Percentiles rank a stretch among this genome's conserved stretches.
These are phyloP conservation scores for Platanista minor DNA, from an alignment of 2,113 vertebrate genomes.

Conservation along the genomic window DNA sequence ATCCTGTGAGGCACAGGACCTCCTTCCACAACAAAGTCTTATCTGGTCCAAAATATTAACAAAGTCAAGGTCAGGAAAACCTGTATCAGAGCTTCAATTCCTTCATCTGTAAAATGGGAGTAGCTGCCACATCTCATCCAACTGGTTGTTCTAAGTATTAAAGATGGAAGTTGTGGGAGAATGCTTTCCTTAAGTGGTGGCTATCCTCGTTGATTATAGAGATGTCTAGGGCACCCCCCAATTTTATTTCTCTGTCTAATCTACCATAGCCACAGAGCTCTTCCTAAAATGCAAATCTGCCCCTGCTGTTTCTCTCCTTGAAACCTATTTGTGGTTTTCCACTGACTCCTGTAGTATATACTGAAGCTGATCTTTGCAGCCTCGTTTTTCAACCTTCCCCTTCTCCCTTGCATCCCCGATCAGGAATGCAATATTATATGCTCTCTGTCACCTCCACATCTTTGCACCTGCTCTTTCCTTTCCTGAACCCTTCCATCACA, in stretches of 20 bases:
- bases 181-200: background rate
- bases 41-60: background rate
- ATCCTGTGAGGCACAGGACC: too few species aligned
- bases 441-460: background rate
- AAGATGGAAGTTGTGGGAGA: background rate
- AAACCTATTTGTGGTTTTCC: background rate
- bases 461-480: background rate
- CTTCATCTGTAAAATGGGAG: background rate
- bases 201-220: rapidly evolving
- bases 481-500: background rate
- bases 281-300: background rate
- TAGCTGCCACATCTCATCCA: background rate
- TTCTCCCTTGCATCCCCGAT: rapidly evolving
- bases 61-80: background rate
- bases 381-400: background rate
- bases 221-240: background rate
- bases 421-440: background rate
- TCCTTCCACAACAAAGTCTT: background rate
- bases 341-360: background rate
- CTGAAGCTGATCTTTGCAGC: background rate
- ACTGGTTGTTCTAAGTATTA: background rate
- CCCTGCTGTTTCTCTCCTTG: background rate
- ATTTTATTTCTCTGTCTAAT: background rate
- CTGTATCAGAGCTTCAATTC: rapidly evolving
- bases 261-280: background rate